Evolutionary conservation across 2,797 vertebrate genomes (phyloP).

Genomic region (Phataginus tricuspis): DNA sequence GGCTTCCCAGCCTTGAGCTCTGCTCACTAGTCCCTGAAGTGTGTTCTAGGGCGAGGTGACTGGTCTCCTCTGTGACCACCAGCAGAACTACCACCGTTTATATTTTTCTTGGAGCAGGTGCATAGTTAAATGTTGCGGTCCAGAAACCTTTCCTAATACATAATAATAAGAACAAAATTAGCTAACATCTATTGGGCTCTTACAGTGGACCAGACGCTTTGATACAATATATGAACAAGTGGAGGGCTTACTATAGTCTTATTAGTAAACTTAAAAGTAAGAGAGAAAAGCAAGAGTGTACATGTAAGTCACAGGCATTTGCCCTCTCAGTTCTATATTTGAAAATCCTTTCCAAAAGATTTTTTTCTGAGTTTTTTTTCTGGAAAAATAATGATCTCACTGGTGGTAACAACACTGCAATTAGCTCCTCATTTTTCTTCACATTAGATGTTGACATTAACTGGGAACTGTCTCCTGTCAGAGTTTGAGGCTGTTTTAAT

Average conservation of each 20-base stretch:
- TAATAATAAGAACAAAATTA: neutral
- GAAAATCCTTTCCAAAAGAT: constrained; percentile 48
- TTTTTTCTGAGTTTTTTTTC: constrained; percentile 62
- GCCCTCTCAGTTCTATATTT: constrained; percentile 28
- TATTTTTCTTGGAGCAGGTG: neutral
- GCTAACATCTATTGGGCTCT: neutral
- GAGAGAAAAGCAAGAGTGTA: neutral
- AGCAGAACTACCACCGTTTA: neutral
- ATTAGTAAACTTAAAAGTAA: neutral
- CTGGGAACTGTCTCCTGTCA: constrained; percentile 27
- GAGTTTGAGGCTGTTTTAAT: constrained; percentile 25
- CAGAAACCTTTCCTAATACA: neutral
- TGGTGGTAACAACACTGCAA: neutral
- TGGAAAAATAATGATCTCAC: constrained; percentile 65
- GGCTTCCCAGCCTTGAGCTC: neutral
- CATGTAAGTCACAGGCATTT: neutral
- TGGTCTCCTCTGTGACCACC: neutral
- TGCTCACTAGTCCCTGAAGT: neutral
- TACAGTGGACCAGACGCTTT: neutral
- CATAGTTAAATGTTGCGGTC: neutral
- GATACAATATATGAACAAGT: neutral
- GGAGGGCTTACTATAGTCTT: neutral
- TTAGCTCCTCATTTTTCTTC: constrained; percentile 57
- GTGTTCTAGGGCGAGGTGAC: neutral
- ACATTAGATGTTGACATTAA: constrained; percentile 26